Percentiles rank a stretch among this genome's conserved stretches.
phyloP scores from a whole-genome alignment of 2,113 vertebrate species.

The Hystrix brachyura region DNA sequence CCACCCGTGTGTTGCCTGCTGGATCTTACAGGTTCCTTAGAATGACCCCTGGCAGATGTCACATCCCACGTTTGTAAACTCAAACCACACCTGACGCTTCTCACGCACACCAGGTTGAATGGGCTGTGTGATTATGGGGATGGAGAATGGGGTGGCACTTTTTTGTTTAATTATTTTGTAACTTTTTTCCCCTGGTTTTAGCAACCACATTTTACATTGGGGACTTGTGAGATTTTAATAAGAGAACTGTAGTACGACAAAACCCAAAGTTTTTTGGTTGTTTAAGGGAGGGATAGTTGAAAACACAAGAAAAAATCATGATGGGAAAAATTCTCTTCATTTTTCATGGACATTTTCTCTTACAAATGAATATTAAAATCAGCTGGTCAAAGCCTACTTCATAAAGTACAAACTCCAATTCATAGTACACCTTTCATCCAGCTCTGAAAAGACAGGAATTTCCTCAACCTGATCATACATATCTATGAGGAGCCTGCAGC shows the following conservation, averaged over 20 bases:
- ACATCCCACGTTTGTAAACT: background rate
- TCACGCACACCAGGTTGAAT: background rate
- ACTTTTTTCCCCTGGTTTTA: background rate
- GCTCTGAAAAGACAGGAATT: background rate
- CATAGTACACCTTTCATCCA: background rate
- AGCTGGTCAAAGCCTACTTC: slow-evolving; percentile 2
- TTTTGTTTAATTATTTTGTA: background rate
- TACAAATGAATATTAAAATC: slow-evolving; percentile 35
- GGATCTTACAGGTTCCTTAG: background rate
- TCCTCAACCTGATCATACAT: background rate
- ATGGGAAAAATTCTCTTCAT: background rate
- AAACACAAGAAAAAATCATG: background rate
- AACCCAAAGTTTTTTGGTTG: background rate
- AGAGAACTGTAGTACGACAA: background rate
- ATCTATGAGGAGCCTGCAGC: background rate
- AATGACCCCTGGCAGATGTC: background rate
- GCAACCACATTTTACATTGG: background rate
- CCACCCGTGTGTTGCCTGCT: background rate
- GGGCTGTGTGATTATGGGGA: background rate
- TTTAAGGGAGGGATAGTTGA: background rate
- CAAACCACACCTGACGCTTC: background rate
- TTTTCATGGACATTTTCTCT: background rate
- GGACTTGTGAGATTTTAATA: background rate
- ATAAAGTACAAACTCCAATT: slow-evolving; percentile 24
- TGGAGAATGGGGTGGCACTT: background rate